phyloP scores from a whole-genome alignment of 1,140 invertebrate genomes.

The Macrostomum lignano region DNA sequence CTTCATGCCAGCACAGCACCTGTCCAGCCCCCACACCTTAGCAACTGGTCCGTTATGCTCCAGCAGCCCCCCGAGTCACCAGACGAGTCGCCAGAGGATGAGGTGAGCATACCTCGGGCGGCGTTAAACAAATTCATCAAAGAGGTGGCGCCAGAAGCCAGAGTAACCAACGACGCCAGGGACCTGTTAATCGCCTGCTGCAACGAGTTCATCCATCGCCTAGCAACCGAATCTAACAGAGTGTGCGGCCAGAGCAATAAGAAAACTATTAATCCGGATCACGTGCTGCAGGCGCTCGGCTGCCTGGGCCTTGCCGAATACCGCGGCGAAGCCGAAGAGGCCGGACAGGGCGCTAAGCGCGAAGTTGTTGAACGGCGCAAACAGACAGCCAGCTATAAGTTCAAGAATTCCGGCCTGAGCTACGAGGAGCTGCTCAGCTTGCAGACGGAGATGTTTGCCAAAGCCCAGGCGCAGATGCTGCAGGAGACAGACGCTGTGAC shows the following conservation, averaged over 20 bases:
- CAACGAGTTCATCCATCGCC: constrained; percentile 79
- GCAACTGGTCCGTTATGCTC: no score
- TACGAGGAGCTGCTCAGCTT: no score
- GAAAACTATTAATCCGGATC: constrained; percentile 87
- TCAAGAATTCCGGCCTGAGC: no score
- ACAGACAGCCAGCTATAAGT: constrained; percentile 3
- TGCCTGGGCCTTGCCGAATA: constrained; percentile 68
- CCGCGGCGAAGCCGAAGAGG: constrained; percentile 63
- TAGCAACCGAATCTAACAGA: constrained; percentile 82
- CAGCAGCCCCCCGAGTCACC: no score
- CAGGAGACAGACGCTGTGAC: no score
- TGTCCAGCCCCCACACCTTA: no score
- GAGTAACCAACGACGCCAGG: constrained; percentile 74
- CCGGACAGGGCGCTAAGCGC: constrained; percentile 73
- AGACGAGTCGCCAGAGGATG: no score
- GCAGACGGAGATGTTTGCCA: no score
- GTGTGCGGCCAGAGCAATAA: constrained; percentile 80
- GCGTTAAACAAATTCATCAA: constrained; percentile 97
- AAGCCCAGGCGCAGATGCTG: no score
- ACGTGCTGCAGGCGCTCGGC: constrained; percentile 43
- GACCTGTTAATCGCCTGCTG: constrained; percentile 82
- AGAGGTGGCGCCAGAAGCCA: constrained; percentile 58
- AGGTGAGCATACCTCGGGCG: constrained; percentile 60
- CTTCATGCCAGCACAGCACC: no score
- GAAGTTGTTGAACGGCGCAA: constrained; percentile 59